Percentiles rank a stretch among this genome's conserved stretches.
These are phyloP conservation scores for Parambassis ranga DNA, from an alignment of 2,797 vertebrate genomes.

Conservation along the genomic window DNA sequence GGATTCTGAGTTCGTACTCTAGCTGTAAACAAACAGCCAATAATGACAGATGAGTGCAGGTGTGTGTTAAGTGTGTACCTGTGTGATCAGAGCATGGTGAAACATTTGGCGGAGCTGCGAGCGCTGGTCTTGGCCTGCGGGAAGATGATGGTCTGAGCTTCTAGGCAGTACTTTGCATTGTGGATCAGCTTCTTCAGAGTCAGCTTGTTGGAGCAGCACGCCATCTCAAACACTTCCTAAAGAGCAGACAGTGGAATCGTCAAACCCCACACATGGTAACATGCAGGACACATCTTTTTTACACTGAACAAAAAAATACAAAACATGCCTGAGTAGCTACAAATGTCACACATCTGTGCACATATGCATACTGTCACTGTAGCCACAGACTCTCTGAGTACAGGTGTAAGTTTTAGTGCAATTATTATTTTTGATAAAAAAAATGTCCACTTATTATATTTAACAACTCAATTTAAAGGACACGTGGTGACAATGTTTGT, in stretches of 20 bases:
- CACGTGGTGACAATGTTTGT: no score
- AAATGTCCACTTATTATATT: no score
- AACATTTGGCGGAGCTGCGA: slow-evolving; percentile 56
- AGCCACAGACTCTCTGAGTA: no score
- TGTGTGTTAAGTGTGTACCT: slow-evolving; percentile 4
- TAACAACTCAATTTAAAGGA: no score
- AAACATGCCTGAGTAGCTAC: not conserved
- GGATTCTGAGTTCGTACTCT: not conserved
- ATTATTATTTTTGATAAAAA: no score
- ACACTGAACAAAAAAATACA: no score
- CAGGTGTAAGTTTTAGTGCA: no score
- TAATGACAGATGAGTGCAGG: not conserved
- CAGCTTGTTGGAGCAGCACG: slow-evolving; percentile 53
- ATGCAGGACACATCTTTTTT: no score
- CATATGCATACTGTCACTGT: no score
- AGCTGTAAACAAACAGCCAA: not conserved
- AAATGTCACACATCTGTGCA: no score
- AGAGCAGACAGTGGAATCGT: not conserved
- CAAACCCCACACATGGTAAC: not conserved
- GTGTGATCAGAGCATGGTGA: slow-evolving; percentile 57
- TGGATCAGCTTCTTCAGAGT: slow-evolving; percentile 52
- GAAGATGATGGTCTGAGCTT: slow-evolving; percentile 61
- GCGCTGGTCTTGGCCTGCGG: slow-evolving; percentile 60
- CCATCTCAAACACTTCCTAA: slow-evolving; percentile 64
- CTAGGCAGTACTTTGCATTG: slow-evolving; percentile 71